Percentiles rank a stretch among this genome's conserved stretches.
Evolutionary conservation across 2,797 vertebrate species (phyloP).

Genomic region (Sarcophilus harrisii): DNA sequence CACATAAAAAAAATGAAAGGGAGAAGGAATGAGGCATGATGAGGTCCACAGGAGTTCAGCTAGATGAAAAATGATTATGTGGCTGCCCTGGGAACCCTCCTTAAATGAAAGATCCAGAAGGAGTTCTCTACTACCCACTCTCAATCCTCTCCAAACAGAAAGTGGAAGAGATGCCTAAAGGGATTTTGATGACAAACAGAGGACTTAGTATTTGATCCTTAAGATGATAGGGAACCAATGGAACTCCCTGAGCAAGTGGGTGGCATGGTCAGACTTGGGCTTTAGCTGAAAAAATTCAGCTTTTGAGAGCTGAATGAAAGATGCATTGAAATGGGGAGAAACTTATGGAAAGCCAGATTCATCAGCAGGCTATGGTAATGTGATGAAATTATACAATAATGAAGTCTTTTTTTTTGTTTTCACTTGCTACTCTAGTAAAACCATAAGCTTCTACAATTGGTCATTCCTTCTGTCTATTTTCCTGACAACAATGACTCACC

Average conservation of each 20-base stretch:
- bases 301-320: background rate
- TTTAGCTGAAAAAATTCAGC: background rate
- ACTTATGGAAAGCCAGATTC: background rate
- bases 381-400: background rate
- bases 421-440: background rate
- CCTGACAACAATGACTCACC: background rate
- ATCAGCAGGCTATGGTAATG: background rate
- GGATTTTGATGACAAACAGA: background rate
- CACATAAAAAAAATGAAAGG: background rate
- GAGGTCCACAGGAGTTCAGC: background rate
- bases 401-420: background rate
- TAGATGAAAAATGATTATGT: background rate
- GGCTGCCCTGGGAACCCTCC: background rate
- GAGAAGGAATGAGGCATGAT: background rate
- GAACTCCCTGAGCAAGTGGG: background rate
- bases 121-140: background rate
- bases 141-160: background rate
- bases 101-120: background rate
- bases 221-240: background rate
- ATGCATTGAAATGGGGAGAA: background rate
- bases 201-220: background rate
- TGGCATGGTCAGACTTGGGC: too few relatives aligned
- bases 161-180: background rate
- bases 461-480: background rate
- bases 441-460: background rate